A percentile compares a stretch with the other conserved stretches of the same genome.
These are phyloP conservation scores for Apteryx mantelli DNA, from an alignment of 2,113 vertebrate genomes.

Conservation along the genomic window DNA sequence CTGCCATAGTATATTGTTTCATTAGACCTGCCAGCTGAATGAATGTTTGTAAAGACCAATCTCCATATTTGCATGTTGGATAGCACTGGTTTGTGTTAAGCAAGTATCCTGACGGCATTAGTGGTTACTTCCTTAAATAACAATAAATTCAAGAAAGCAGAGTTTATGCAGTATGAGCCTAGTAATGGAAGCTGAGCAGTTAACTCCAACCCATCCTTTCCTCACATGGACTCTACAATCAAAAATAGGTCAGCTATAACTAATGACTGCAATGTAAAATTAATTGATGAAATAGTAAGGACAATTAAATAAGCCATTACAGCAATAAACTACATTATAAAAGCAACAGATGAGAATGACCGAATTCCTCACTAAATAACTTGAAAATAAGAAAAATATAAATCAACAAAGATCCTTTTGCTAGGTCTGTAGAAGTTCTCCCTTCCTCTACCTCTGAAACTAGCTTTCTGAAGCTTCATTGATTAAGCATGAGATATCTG, in stretches of 20 bases:
- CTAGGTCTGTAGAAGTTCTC: neutral
- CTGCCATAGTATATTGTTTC: neutral
- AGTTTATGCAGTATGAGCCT: neutral
- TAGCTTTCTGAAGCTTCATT: neutral
- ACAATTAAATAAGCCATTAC: neutral
- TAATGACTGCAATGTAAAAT: neutral
- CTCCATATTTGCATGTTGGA: neutral
- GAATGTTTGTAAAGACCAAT: neutral
- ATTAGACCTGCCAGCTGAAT: neutral
- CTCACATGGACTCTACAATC: neutral
- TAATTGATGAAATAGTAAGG: neutral
- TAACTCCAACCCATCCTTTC: neutral
- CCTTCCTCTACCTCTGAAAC: neutral
- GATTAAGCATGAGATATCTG: slow-evolving; percentile 4
- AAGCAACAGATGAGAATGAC: neutral
- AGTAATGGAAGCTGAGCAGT: neutral
- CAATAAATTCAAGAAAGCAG: neutral
- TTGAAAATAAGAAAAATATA: neutral
- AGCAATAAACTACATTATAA: neutral
- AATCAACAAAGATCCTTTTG: neutral
- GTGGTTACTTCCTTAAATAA: neutral
- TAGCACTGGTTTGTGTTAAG: neutral
- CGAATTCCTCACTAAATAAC: neutral
- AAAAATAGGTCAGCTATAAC: neutral
- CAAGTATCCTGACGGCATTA: neutral